Evolutionary conservation across 2,888 invertebrate genomes (phyloP).

Genomic region (Heteromurus nitidus): DNA sequence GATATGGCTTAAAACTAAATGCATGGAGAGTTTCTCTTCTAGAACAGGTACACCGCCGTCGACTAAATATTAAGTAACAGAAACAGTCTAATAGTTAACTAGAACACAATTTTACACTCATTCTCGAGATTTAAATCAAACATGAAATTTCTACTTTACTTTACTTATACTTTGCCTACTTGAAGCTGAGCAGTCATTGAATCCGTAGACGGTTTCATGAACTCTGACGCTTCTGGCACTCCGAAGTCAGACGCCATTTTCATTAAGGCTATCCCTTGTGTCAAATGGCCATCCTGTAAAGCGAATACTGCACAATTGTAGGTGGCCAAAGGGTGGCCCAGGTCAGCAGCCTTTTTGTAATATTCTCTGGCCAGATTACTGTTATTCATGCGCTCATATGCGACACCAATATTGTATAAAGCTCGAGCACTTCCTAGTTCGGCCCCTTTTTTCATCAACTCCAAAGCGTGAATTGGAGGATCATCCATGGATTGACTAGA

Average conservation of each 20-base stretch:
- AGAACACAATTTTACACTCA: conserved; percentile 35
- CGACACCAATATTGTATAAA: conserved; percentile 71
- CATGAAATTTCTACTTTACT: neutral
- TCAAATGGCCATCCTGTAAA: conserved; percentile 59
- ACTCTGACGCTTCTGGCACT: conserved; percentile 68
- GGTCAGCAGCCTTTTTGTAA: conserved; percentile 67
- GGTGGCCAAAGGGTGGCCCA: conserved; percentile 71
- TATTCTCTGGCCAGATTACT: conserved; percentile 65
- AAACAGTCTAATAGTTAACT: conserved; percentile 27
- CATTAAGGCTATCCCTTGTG: conserved; percentile 65
- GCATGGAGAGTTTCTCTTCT: no score
- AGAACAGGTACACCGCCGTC: no score
- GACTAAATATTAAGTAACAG: no score
- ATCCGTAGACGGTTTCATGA: conserved; percentile 44
- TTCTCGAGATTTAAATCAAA: neutral
- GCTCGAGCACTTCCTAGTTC: conserved; percentile 69
- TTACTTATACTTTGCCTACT: conserved; percentile 14
- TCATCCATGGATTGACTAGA: neutral
- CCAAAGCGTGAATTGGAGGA: conserved; percentile 61
- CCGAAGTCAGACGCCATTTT: conserved; percentile 67
- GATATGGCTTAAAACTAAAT: no score
- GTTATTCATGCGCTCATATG: conserved; percentile 68
- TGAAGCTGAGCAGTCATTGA: neutral
- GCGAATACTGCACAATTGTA: conserved; percentile 70
- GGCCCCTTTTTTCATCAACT: conserved; percentile 67